These are phyloP conservation scores for Caenorhabditis auriculariae DNA, from an alignment of 2,888 invertebrate genomes.

Conservation along the genomic window DNA sequence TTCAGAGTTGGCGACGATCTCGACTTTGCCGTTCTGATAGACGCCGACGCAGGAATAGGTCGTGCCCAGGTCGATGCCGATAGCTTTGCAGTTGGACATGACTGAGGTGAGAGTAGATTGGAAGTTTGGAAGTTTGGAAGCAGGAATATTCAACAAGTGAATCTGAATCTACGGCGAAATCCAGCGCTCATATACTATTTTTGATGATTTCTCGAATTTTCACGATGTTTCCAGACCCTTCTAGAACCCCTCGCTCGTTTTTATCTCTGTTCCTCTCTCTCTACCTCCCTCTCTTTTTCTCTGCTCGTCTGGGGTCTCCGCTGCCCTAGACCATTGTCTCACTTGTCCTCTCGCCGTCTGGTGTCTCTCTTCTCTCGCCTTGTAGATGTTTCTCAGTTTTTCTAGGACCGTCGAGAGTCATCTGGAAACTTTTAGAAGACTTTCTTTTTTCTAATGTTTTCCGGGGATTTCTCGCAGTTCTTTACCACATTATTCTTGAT, in stretches of 20 bases:
- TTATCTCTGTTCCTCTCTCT: no score
- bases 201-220: constrained; percentile 3
- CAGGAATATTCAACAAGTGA: constrained; percentile 6
- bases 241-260: background rate
- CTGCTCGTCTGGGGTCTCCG: no score
- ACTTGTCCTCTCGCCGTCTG: no score
- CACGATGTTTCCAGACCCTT: constrained; percentile 22
- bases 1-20: constrained; percentile 68
- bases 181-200: constrained; percentile 22
- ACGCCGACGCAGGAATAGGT: constrained; percentile 41
- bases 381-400: no score
- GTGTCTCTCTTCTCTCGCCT: no score
- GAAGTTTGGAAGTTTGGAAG: no score
- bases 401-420: constrained; percentile 3
- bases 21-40: constrained; percentile 62
- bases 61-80: constrained; percentile 46
- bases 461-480: background rate
- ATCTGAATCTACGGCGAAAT: constrained; percentile 3
- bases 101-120: no score
- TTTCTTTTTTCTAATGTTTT: background rate
- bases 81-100: constrained; percentile 46
- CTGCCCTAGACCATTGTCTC: constrained; percentile 91
- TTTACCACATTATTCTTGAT: no score
- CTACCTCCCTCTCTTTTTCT: no score
- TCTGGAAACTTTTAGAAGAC: constrained; percentile 7